Evolutionary conservation across 1,140 invertebrate species (phyloP), one percentile per base, ranked within the genome.

Genomic region (Parasteatoda tepidariorum): DNA sequence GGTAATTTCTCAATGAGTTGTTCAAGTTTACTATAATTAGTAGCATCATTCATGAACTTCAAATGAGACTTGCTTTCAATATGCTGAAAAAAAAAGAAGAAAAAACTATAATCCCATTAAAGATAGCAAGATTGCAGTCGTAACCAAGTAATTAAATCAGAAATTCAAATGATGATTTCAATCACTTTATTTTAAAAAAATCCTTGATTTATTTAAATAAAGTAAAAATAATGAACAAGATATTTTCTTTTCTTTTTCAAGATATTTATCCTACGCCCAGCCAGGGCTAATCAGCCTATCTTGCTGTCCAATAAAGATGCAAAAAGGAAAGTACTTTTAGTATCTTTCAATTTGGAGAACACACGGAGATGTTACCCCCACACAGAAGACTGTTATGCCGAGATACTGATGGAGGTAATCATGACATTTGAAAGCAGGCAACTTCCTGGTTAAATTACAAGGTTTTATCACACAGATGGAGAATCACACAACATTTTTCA

Each of bases 1-100:
- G 73, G 73, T 24, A 75, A 28, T 38, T 57, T 75, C 24, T 33
- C 11, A 28, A 75, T 26, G 48, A 75, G 22, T 22, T 75, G 24
- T 62, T 75, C 55, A 62, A 75, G 31, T n/a, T 7, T n/a, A 18
- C 38, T 7, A 24, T 26, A 75, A n/a, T 73, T 73, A 4, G 59
- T 34, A 13, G 70, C 26, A 24, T 73, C 30, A 33, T 26, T 31
- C 48, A 73, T 73, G 18, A 73, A 73, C 7, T 9, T 59, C 30
- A 22, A 33, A n/a, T 73, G 70, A 2, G 28, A 31, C 7, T 73
- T 7, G 18, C 48, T 22, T 22, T 55, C 38, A 3, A 73, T 22
- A 59, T 73, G 70, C 70, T 73, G 22, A 24, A 73, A 26, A 33
- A 55, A 30, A 33, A 57, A 48, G 41, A 18, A 9, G 41, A 9